Conservation (phyloP, 2,113 vertebrate species). For the Phylloscopus trochilus region DNA sequence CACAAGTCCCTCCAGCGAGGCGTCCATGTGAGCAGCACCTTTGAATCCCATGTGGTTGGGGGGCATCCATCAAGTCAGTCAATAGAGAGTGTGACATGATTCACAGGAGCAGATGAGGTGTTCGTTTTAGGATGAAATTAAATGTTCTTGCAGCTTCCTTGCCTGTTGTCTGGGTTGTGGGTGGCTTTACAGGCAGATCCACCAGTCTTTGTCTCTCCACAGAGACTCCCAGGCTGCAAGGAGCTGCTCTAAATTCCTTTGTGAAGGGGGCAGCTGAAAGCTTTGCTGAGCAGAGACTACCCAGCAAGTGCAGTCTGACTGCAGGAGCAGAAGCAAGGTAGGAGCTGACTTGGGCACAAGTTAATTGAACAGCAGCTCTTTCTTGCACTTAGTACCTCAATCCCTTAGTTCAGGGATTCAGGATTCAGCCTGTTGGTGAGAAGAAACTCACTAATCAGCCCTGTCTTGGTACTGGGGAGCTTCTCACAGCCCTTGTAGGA, state of each 20-base stretch:
- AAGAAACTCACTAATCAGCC: neutral
- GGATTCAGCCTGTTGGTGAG: neutral
- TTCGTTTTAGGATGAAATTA: neutral
- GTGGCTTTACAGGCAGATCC: neutral
- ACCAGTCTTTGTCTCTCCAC: neutral
- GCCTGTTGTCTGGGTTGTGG: neutral
- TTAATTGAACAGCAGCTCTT: neutral
- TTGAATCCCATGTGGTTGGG: neutral
- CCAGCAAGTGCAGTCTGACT: neutral
- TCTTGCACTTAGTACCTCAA: neutral
- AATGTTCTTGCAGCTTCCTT: neutral
- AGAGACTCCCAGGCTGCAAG: too few relatives aligned
- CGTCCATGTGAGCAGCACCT: accelerated
- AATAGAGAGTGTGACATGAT: too few relatives aligned
- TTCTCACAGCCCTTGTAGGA: neutral
- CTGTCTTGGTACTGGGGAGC: too few relatives aligned
- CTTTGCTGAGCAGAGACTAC: neutral
- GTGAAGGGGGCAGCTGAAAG: accelerated
- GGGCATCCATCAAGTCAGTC: too few relatives aligned
- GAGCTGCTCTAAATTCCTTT: neutral
- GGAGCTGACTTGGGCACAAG: too few relatives aligned
- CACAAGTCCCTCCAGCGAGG: neutral
- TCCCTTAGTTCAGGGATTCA: neutral
- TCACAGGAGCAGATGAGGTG: neutral
- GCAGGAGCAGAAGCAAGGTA: neutral